Percentiles rank a stretch among this genome's conserved stretches.
Conservation (phyloP, 2,888 invertebrate species). For the Idaea straminata region DNA sequence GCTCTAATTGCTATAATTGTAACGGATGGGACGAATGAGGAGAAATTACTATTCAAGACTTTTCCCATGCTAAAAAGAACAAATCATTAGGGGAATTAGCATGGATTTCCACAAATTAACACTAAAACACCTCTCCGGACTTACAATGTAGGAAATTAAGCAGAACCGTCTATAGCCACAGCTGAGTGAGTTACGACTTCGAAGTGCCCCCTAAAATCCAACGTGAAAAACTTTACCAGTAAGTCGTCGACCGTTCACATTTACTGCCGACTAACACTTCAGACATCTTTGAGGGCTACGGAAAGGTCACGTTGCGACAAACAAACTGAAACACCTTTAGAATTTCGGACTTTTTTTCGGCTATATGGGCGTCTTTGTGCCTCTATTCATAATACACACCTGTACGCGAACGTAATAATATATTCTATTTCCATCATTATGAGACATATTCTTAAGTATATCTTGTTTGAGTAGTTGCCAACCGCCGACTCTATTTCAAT, state of each 20-base stretch:
- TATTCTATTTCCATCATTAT: background rate
- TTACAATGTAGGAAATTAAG: background rate
- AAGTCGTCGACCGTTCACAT: slow-evolving; percentile 29
- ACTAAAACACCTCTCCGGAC: background rate
- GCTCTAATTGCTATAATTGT: background rate
- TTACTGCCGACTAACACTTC: slow-evolving; percentile 30
- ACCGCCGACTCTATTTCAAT: background rate
- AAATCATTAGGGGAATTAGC: background rate
- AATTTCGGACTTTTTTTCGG: background rate
- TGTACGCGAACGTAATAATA: background rate
- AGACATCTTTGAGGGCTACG: slow-evolving; percentile 28
- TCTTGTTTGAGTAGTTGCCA: background rate
- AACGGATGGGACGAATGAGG: background rate
- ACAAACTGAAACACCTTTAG: slow-evolving; percentile 29
- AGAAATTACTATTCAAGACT: background rate
- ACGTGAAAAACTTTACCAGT: slow-evolving; percentile 31
- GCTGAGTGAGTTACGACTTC: slow-evolving; percentile 29
- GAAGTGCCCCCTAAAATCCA: slow-evolving; percentile 28
- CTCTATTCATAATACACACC: background rate
- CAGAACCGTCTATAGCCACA: background rate
- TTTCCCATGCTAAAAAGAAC: background rate
- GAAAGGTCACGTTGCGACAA: slow-evolving; percentile 30
- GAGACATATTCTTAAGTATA: background rate
- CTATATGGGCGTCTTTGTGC: background rate
- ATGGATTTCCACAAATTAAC: slow-evolving; percentile 1